Percentiles rank a stretch among this genome's conserved stretches.
These are phyloP conservation scores for Drosophila greeni DNA, from an alignment of 2,888 invertebrate genomes.

Conservation along the genomic window DNA sequence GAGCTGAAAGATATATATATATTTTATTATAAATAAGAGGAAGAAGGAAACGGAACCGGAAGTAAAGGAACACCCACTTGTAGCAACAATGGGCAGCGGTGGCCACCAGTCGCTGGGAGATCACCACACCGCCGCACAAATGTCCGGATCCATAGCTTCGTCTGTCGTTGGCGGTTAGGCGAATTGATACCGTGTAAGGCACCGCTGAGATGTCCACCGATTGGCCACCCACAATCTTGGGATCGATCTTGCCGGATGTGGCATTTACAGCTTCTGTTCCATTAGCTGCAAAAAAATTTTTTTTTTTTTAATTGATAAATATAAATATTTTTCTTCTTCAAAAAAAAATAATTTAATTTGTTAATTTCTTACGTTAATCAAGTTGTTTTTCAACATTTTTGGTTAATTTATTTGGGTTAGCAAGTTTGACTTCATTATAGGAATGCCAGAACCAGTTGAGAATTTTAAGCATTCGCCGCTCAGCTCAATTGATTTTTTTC, in stretches of 20 bases:
- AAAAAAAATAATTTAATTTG: too few species aligned
- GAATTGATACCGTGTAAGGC: conserved; percentile 68
- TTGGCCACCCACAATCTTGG: conserved; percentile 69
- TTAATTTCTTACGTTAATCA: too few species aligned
- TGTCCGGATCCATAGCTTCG: conserved; percentile 64
- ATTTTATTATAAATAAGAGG: neutral
- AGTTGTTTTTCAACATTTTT: too few species aligned
- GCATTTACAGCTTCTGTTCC: neutral
- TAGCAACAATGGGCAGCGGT: conserved; percentile 70
- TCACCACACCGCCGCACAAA: conserved; percentile 69
- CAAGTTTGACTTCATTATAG: neutral
- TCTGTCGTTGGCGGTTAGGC: conserved; percentile 48
- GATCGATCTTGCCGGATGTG: conserved; percentile 32
- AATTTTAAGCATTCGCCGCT: neutral
- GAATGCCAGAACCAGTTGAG: neutral
- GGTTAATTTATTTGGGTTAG: neutral
- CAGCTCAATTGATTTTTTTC: neutral
- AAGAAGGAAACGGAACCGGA: fast-evolving
- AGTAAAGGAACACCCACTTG: conserved; percentile 24
- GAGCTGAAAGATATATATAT: conserved; percentile 8
- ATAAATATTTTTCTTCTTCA: neutral
- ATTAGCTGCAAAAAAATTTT: neutral
- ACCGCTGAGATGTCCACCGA: conserved; percentile 36
- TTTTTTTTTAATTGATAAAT: neutral
- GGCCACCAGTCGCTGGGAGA: conserved; percentile 61